Base-by-base conservation (phyloP, 2,888 invertebrate species). In the Dioctria rufipes region DNA sequence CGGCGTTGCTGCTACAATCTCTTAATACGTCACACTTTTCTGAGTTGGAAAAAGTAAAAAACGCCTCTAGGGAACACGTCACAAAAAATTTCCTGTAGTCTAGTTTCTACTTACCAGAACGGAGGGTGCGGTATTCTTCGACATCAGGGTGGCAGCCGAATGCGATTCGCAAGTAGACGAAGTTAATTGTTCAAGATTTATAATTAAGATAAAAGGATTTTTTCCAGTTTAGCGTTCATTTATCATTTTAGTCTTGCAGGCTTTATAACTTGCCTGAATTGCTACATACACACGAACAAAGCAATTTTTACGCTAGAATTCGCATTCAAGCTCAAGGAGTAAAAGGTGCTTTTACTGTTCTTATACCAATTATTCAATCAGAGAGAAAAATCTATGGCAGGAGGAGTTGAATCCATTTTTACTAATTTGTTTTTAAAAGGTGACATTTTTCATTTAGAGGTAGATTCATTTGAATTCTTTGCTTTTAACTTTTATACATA, bases 101-200 rank as follows among this genome's bases (percentile, higher is more conserved):
- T 69, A 69, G 71, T 39, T 71, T 49, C 54, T 51, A 11, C 67
- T 46, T 43, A 42, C 46, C 11, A 25, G 25, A 4, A 13, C 46
- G 67, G 67, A 9, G 46, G 43, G 67, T 8, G 67, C 67, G 67
- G 11, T 11, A 46, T 67, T 46, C 67, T 67, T 67, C 71, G 54
- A 54, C 54, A 11, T 13, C 51, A 71, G 51, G 71, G 71, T 71
- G 71, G 51, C 49, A 71, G 25, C 37, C 69, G 51, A 71, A 71
- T 71, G 51, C 49, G 54, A 8, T 37, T 43, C 51, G 54, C 37
- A 25, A 54, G 51, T 51, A 71, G 71, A 51, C 51, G 71, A 71
- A 71, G 71, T 71, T 71, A 71, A 71, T 71, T 71, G 71, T 71
- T 71, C 51, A 71, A 71, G 71, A 71, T 71, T 71, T 71, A 71